Evolutionary conservation across 2,888 invertebrate genomes (phyloP).

Genomic region (Fragum sueziense): DNA sequence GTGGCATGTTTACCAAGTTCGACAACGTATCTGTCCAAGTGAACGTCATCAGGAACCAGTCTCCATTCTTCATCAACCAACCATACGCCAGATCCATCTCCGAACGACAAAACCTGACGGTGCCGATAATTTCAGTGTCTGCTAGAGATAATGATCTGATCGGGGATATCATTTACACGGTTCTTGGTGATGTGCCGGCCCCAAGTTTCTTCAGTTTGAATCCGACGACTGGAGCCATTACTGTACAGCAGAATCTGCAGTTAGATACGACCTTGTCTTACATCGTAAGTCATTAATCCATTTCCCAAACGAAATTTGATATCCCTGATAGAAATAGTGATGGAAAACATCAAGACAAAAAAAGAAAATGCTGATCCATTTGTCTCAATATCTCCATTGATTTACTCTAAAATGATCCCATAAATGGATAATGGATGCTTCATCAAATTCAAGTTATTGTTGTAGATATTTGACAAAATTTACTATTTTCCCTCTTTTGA

Average conservation of each 20-base stretch:
- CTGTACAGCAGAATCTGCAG: constrained; percentile 52
- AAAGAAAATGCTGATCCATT: background rate
- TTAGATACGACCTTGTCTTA: constrained; percentile 61
- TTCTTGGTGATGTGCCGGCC: constrained; percentile 65
- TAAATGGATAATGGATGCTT: too few relatives aligned
- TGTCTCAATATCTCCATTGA: too few relatives aligned
- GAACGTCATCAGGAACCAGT: constrained; percentile 69
- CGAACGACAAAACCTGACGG: constrained; percentile 57
- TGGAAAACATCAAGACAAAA: background rate
- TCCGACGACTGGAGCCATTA: constrained; percentile 55
- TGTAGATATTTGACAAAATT: too few relatives aligned
- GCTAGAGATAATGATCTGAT: constrained; percentile 72
- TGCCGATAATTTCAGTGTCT: constrained; percentile 61
- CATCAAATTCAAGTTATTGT: too few relatives aligned
- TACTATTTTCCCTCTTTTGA: too few relatives aligned
- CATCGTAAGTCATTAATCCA: constrained; percentile 59
- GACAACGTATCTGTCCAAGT: constrained; percentile 69
- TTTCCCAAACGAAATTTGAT: too few relatives aligned
- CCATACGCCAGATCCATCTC: constrained; percentile 66
- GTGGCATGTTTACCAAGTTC: constrained; percentile 58
- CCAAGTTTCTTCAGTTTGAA: constrained; percentile 67
- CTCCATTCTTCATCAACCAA: constrained; percentile 70
- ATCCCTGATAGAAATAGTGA: too few relatives aligned
- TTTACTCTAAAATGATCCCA: too few relatives aligned
- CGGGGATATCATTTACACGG: constrained; percentile 63